Base-by-base conservation (phyloP, 35 echinoderm and acorn worm species). In the Patiria miniata region DNA sequence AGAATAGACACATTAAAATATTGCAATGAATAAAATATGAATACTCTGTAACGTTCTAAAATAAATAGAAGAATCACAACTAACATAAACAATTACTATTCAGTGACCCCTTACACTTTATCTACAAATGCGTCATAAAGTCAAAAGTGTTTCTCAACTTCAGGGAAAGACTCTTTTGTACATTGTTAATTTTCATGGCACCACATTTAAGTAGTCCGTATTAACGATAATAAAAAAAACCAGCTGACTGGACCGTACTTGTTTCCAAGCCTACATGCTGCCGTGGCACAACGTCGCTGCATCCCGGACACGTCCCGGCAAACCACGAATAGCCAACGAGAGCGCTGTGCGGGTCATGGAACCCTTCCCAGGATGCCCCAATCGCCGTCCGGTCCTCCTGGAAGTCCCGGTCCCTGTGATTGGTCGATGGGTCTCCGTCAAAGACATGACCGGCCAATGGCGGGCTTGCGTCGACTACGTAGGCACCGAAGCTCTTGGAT, bases 291-390 rank as follows among this genome's bases (percentile, higher is more conserved):
- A 73, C 65, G 22, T 86, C 61, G 40, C 42, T 44, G 42, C 84
- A 86, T 39, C 84, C 84, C 17, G 6, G 15, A 77, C 84, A 86
- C 39, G 84, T 77, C 26, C 84, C 84, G 9, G 65, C 40, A 77
- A 14, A 29, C 33, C 37, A 86, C 65, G 60, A 40, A 30, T 86
- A 86, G 42, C 84, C 65, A 22, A 86, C 21, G 9, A 86, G 14
- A 15, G 32, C 61, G 32, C 34, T 86, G 42, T 86, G 84, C 60
- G 84, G 59, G 1, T 86, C 84, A 47, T 86, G 58, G 30, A 86
- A 86, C 37, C 84, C 84, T 77, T 86, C 61, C 84, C 84, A 86
- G 32, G 36, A 51, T 18, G 84, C 84, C 37, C 36, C n/a, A 47
- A 86, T 38, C 34, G 36, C 40, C 18, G 12, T 29, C 18, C 56